A percentile compares a stretch with the other conserved stretches of the same genome.
These are phyloP conservation scores for Polymixis lichenea DNA, from an alignment of 2,888 invertebrate species.

Conservation along the genomic window DNA sequence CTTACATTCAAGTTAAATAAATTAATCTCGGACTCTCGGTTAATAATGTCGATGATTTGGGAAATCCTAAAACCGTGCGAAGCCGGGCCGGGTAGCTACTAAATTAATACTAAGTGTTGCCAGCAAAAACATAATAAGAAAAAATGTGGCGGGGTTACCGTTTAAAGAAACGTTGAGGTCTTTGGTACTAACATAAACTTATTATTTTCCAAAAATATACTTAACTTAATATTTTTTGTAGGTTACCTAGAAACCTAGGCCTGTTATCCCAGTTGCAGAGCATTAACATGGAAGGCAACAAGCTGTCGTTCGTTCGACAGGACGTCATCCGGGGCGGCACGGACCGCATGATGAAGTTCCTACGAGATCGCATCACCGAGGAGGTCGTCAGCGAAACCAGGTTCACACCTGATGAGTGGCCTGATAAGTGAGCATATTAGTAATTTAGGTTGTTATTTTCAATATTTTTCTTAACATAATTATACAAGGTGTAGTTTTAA, in stretches of 20 bases:
- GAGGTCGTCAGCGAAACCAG: constrained; percentile 83
- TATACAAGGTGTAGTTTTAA: too few relatives aligned
- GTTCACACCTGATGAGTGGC: constrained; percentile 82
- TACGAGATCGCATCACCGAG: constrained; percentile 91
- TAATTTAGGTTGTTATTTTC: not conserved
- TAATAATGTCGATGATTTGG: not conserved
- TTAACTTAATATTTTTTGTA: constrained; percentile 54
- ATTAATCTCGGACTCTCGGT: too few relatives aligned
- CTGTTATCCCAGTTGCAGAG: constrained; percentile 94
- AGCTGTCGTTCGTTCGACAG: constrained; percentile 94
- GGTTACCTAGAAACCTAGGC: constrained; percentile 86
- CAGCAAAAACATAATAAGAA: not conserved
- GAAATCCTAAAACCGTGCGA: not conserved
- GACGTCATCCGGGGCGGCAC: constrained; percentile 97
- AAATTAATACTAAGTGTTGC: not conserved
- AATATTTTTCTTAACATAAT: not conserved
- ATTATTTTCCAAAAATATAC: not conserved
- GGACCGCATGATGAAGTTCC: constrained; percentile 94
- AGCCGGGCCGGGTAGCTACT: not conserved
- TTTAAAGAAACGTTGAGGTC: not conserved
- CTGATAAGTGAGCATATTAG: constrained; percentile 88
- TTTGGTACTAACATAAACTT: not conserved
- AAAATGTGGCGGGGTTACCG: not conserved
- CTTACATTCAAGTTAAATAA: too few relatives aligned
- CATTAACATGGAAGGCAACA: constrained; percentile 96